Evolutionary conservation across 2,888 invertebrate species (phyloP).

Genomic region (Eupithecia dodoneata): DNA sequence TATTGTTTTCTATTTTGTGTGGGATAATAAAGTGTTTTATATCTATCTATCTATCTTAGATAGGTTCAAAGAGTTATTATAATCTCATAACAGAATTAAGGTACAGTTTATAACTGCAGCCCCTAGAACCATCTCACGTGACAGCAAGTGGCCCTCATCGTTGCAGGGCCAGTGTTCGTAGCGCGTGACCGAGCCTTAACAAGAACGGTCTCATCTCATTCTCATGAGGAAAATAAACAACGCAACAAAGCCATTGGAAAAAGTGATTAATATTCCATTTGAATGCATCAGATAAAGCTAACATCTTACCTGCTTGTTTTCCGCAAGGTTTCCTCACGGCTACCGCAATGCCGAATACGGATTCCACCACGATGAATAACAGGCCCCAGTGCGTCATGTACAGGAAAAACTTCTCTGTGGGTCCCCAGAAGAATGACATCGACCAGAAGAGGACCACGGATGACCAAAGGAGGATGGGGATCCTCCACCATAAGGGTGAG

Average conservation of each 20-base stretch:
- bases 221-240: background rate
- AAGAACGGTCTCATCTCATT: conserved; percentile 2
- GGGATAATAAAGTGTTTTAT: too few relatives aligned
- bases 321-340: conserved; percentile 55
- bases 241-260: conserved; percentile 2
- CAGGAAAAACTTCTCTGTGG: conserved; percentile 74
- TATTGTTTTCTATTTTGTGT: too few relatives aligned
- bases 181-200: background rate
- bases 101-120: background rate
- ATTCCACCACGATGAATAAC: conserved; percentile 68
- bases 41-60: too few relatives aligned
- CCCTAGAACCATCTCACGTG: background rate
- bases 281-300: background rate
- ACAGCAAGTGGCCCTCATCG: background rate
- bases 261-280: conserved; percentile 10
- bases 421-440: conserved; percentile 70
- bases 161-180: background rate
- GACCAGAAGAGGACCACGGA: conserved; percentile 63
- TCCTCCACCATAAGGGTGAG: conserved; percentile 72
- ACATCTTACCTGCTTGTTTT: conserved; percentile 57
- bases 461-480: conserved; percentile 73
- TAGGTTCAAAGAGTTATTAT: background rate
- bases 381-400: conserved; percentile 85
- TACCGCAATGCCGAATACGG: conserved; percentile 69
- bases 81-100: background rate